These are phyloP conservation scores for Aphrocallistes beatrix DNA, from an alignment of 37 sponge, comb jelly and placozoan genomes.

Conservation along the genomic window DNA sequence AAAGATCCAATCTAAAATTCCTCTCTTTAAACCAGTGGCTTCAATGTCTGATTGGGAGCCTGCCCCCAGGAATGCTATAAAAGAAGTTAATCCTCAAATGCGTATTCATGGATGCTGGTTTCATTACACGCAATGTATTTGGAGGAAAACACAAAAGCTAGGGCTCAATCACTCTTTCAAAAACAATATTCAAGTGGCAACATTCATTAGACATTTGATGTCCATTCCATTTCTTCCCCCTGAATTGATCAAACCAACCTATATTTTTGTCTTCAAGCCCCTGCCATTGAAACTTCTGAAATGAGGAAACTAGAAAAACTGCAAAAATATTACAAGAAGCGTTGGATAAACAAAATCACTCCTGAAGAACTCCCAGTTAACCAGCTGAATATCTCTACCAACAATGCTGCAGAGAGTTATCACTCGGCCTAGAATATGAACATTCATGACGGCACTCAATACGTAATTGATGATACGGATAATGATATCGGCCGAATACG, in stretches of 20 bases:
- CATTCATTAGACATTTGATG: background rate
- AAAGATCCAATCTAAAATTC: background rate
- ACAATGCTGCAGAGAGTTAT: background rate
- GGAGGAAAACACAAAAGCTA: background rate
- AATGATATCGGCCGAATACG: background rate
- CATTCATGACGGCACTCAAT: background rate
- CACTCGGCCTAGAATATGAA: background rate
- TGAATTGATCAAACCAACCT: too few species aligned
- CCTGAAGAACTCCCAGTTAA: background rate
- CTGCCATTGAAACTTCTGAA: background rate
- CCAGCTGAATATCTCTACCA: background rate
- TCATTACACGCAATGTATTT: background rate
- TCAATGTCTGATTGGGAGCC: conserved; percentile 10
- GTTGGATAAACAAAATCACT: background rate
- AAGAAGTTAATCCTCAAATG: background rate
- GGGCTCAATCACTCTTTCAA: background rate
- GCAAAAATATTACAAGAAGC: background rate
- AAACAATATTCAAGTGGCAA: background rate
- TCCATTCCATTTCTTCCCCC: background rate
- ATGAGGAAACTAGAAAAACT: background rate
- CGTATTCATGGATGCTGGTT: background rate
- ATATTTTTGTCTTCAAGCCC: background rate
- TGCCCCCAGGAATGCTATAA: background rate
- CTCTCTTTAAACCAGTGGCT: background rate
- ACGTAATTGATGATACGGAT: background rate